These are phyloP conservation scores for Platerodrilus igneus DNA, from an alignment of 2,888 invertebrate species.

Conservation along the genomic window DNA sequence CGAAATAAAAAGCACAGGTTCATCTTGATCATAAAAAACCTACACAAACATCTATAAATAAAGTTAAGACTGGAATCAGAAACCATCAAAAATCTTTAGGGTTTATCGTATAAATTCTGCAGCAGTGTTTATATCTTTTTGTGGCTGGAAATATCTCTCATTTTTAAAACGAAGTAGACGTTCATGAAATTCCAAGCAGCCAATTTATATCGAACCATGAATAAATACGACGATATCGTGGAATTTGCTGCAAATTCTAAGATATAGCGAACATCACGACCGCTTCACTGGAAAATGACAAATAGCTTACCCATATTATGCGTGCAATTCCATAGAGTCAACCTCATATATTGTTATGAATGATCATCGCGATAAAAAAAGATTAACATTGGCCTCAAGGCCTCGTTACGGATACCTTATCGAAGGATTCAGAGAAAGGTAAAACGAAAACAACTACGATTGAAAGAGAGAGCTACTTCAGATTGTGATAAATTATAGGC, in stretches of 20 bases:
- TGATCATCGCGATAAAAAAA: slow-evolving; percentile 3
- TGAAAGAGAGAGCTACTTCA: slow-evolving; percentile 29
- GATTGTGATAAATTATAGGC: slow-evolving; percentile 35
- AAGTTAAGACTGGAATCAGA: no score
- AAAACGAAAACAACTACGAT: slow-evolving; percentile 30
- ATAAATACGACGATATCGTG: slow-evolving; percentile 18
- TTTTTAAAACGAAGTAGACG: slow-evolving; percentile 15
- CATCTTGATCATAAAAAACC: no score
- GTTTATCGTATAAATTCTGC: slow-evolving; percentile 9
- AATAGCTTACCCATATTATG: slow-evolving; percentile 7
- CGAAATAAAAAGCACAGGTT: no score
- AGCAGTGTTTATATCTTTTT: slow-evolving; percentile 15
- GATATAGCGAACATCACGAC: slow-evolving; percentile 6
- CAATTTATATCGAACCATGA: slow-evolving; percentile 25
- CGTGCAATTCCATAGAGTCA: no score
- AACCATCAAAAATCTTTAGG: no score
- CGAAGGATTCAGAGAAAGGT: slow-evolving; percentile 27
- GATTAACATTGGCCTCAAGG: slow-evolving; percentile 18
- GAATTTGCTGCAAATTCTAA: slow-evolving; percentile 7
- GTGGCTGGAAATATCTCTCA: slow-evolving; percentile 9
- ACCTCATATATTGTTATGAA: slow-evolving; percentile 5
- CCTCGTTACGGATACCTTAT: slow-evolving; percentile 21
- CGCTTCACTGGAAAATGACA: slow-evolving; percentile 10
- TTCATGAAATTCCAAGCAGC: slow-evolving; percentile 26
- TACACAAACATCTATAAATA: no score